Evolutionary conservation across 2,888 invertebrate species (phyloP).

Genomic region (Eustalomyia histrio): DNA sequence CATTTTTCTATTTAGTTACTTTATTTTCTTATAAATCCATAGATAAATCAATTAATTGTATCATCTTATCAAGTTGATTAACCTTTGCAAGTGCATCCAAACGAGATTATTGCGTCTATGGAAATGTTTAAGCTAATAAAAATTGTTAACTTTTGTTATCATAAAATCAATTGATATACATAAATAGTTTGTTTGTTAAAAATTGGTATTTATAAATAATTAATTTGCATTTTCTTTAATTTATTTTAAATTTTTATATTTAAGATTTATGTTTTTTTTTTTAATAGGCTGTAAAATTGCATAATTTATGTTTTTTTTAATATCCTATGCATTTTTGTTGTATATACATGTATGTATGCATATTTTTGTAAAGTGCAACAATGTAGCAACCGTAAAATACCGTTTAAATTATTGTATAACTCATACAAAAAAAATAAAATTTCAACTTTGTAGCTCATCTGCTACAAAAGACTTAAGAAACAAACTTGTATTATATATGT

Average conservation of each 20-base stretch:
- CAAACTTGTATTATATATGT: background rate
- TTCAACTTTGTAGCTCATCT: background rate
- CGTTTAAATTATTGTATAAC: background rate
- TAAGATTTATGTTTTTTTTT: background rate
- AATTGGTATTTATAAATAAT: no score
- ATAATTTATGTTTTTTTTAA: background rate
- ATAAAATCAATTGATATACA: no score
- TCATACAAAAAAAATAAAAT: background rate
- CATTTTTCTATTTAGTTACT: background rate
- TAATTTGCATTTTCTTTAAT: background rate
- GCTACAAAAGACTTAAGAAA: background rate
- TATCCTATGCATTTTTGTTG: background rate
- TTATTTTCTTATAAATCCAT: background rate
- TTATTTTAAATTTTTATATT: background rate
- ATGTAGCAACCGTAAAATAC: background rate
- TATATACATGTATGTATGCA: background rate
- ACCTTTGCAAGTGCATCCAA: background rate
- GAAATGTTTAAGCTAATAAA: no score
- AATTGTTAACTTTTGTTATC: background rate
- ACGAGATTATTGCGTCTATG: no score
- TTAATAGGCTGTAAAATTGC: background rate
- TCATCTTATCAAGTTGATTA: slow-evolving; percentile 50
- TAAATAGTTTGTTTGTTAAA: no score
- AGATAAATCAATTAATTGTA: slow-evolving; percentile 12
- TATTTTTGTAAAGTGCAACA: background rate